Evolutionary conservation across 2,888 invertebrate genomes (phyloP), one percentile per base, ranked within the genome.

Genomic region (Muscina levida): DNA sequence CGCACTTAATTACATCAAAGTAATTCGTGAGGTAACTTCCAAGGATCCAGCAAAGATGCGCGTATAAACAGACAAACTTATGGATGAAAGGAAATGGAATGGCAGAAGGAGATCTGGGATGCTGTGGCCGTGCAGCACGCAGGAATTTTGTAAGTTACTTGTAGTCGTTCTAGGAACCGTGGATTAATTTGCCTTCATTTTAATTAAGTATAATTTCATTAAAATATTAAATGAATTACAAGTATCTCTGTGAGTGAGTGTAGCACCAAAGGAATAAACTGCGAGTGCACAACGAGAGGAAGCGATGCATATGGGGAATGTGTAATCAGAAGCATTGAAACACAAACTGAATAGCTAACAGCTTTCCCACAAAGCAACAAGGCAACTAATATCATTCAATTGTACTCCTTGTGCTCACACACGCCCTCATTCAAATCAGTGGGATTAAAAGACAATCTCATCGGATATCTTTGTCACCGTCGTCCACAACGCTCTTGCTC

Each of bases 161-260:
- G 37, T 57, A 37, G 24, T 26, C 24, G 24, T n/a, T 19, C 37
- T 62, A 22, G 62, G 62, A 62, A 39, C 62, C 74, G 65, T 57
- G 70, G 70, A 79, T 79, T 79, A 79, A 79, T 79, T 79, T 79
- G 74, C 74, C 71, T 79, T 79, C 74, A 67, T 79, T 74, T 79
- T 79, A 79, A 79, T 79, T 79, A 79, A 74, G 79, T 70, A 79
- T 79, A 79, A 79, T 74, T 79, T 79, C 74, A 79, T 74, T 79
- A 79, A 73, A 78, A 73, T 78, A 78, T 78, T 70, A 70, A 78
- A 78, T 78, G 73, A 75, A 75, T 67, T 74, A 72, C 62, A 31
- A 57, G 62, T 22, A 22, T 62, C 22, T 37, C 37, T 37, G 17
- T 39, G 17, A 19, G 22, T 22, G 62, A 42, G 42, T n/a, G 42